phyloP scores from a whole-genome alignment of 2,113 vertebrate species.

The Corapipo altera region DNA sequence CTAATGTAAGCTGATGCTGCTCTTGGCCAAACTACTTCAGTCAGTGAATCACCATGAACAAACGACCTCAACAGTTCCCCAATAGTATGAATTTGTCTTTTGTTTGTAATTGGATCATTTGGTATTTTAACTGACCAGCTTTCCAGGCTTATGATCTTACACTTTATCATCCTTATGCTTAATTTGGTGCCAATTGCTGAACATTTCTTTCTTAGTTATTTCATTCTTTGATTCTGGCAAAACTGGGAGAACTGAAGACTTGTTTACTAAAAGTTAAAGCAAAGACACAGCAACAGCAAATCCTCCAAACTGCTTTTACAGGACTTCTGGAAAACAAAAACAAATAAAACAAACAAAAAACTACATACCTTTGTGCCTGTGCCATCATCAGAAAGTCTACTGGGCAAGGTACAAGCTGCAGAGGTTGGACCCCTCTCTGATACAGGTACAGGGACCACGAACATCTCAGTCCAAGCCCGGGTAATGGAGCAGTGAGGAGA shows the following conservation, averaged over 20 bases:
- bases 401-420: background rate
- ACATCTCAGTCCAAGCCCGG: background rate
- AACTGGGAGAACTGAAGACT: background rate
- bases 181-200: background rate
- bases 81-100: background rate
- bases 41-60: background rate
- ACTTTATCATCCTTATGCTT: background rate
- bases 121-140: background rate
- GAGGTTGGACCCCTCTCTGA: background rate
- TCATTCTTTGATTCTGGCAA: background rate
- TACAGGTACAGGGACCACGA: background rate
- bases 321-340: background rate
- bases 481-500: background rate
- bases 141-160: background rate
- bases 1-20: background rate
- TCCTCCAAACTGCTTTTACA: background rate
- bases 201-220: background rate
- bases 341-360: background rate
- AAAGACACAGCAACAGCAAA: background rate
- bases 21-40: background rate
- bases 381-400: background rate
- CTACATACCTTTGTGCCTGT: background rate
- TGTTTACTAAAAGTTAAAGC: background rate
- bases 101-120: background rate
- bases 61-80: background rate